phyloP scores from a whole-genome alignment of 2,113 vertebrate genomes.

The Sinocyclocheilus rhinocerous region DNA sequence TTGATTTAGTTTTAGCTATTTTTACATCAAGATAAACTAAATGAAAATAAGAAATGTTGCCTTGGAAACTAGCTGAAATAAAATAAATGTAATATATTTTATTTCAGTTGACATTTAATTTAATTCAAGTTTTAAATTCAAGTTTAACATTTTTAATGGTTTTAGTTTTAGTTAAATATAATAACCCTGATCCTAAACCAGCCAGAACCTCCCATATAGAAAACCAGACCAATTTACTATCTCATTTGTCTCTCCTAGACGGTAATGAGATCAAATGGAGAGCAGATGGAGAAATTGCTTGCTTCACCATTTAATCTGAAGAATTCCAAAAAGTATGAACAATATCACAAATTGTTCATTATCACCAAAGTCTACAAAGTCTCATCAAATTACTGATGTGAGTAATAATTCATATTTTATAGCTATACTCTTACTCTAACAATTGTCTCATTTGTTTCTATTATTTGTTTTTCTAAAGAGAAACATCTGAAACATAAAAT shows the following conservation, averaged over 20 bases:
- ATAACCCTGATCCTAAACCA: constrained; percentile 8
- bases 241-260: not conserved
- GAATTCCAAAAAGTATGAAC: not conserved
- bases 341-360: not conserved
- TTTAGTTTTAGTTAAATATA: no score
- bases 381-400: not conserved
- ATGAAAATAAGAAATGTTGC: no score
- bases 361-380: no score
- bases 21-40: no score
- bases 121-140: no score
- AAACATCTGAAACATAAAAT: not conserved
- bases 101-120: no score
- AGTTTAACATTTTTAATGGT: no score
- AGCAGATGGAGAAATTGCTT: not conserved
- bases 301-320: not conserved
- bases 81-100: not conserved
- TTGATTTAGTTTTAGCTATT: no score
- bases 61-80: not conserved
- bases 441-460: no score
- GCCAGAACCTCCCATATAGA: not conserved
- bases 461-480: not conserved
- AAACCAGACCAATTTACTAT: not conserved
- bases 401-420: not conserved
- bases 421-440: no score
- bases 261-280: not conserved